Base-by-base conservation (phyloP, 2,888 invertebrate species). In the Creontiades dilutus region DNA sequence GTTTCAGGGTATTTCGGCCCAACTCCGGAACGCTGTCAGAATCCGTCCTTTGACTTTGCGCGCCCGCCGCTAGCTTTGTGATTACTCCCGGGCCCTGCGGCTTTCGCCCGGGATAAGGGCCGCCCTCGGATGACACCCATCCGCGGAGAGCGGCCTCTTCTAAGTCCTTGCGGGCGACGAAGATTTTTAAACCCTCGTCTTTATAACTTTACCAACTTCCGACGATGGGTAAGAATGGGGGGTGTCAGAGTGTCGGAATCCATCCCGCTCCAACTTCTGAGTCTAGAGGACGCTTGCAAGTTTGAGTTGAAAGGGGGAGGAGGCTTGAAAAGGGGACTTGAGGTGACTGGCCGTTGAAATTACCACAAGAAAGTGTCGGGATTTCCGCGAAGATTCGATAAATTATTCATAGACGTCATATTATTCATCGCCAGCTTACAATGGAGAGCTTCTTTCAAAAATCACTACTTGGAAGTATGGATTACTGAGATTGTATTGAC, bases 161-260 rank as follows among this genome's bases (percentile, higher is more conserved):
- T 68, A 68, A 68, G 68, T 9, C 68, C 68, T 68, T 68, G 23
- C 68, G 23, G 68, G 68, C 68, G 68, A 12, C 12, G 23, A 23
- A 27, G 12, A 23, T 68, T 68, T 68, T 27, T 37, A 68, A 68
- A 68, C n/a, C 68, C 61, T 61, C 23, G 68, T 68, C 68, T 68
- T 68, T 19, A 68, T 68, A 68, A 68, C 68, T 68, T 23, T 11
- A 19, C 37, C 68, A 68, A 68, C 23, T 68, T 68, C 23, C 68
- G 68, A 23, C 68, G 68, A 68, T 37, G 37, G 7, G 37, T n/a
- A 37, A 37, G 37, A 37, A 37, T 23, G 23, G 37, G n/a, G 68
- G 68, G 68, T 68, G 68, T 68, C 68, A 68, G 68, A 27, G 68
- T 23, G 68, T 68, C 68, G 23, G 68, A 23, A 68, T 68, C 68